Conservation (phyloP, 1,140 invertebrate species). For the Wasmannia auropunctata region DNA sequence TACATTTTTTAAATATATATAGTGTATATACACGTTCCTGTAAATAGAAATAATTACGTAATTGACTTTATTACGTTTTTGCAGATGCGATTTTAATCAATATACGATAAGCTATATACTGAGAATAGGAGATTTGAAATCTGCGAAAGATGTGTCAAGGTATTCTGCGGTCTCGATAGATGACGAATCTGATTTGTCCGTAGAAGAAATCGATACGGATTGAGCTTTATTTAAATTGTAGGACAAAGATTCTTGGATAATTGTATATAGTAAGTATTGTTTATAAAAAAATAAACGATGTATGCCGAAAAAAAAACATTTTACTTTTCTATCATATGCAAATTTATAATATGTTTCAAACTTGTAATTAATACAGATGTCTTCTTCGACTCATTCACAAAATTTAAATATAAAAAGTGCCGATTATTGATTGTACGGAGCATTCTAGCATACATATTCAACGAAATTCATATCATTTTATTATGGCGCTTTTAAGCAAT, state of each 20-base stretch:
- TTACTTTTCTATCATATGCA: neutral
- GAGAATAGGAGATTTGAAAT: constrained; percentile 85
- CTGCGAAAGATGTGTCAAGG: constrained; percentile 72
- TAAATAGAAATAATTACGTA: constrained; percentile 1
- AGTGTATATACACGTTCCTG: neutral
- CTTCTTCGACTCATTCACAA: neutral
- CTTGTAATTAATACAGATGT: neutral
- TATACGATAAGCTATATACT: constrained; percentile 90
- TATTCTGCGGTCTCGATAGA: constrained; percentile 74
- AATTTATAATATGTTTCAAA: constrained; percentile 10
- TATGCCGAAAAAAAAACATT: constrained; percentile 1
- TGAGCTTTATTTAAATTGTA: constrained; percentile 47
- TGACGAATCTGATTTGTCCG: constrained; percentile 80
- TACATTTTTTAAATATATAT: constrained; percentile 33
- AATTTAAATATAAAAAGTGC: neutral
- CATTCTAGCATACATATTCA: neutral
- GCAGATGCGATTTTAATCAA: constrained; percentile 93
- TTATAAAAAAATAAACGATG: constrained; percentile 21
- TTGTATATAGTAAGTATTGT: neutral
- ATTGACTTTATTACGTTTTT: too few species aligned
- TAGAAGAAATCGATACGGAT: constrained; percentile 69
- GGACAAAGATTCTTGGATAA: neutral
- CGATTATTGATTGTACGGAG: neutral
- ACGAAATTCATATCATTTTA: neutral
- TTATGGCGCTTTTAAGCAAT: constrained; percentile 86